Percentiles rank a stretch among this genome's conserved stretches.
These are phyloP conservation scores for Hypomesus transpacificus DNA, from an alignment of 2,113 vertebrate genomes.

Conservation along the genomic window DNA sequence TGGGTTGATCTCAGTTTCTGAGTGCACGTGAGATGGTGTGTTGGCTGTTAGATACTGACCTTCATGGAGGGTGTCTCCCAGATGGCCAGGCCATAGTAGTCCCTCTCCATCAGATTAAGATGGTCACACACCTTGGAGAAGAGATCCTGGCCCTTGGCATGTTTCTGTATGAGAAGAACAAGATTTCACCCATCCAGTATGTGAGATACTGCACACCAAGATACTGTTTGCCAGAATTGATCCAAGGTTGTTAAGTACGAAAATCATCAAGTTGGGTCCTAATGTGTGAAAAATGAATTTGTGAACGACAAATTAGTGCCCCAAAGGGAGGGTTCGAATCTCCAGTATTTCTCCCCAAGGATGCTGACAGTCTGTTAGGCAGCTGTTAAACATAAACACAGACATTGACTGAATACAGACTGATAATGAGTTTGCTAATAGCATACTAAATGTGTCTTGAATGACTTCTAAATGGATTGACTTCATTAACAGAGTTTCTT, in stretches of 20 bases:
- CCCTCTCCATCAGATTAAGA: constrained; percentile 94
- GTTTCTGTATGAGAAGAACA: constrained; percentile 76
- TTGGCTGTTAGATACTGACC: constrained; percentile 58
- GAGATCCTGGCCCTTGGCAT: constrained; percentile 90
- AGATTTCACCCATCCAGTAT: not conserved
- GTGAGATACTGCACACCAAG: not conserved
- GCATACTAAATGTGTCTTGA: not conserved
- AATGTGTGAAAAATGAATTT: not conserved
- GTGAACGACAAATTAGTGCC: not conserved
- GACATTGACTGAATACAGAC: not conserved
- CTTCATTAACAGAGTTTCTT: constrained; percentile 43
- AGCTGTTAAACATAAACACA: not conserved
- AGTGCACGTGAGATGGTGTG: not conserved
- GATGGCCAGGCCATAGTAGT: constrained; percentile 90
- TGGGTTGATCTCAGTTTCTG: not conserved
- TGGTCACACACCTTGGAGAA: constrained; percentile 93
- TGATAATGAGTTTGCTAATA: not conserved
- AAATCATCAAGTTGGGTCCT: not conserved
- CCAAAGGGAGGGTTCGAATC: not conserved
- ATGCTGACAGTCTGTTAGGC: not conserved
- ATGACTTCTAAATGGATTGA: not conserved
- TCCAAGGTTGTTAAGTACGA: not conserved
- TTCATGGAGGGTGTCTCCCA: constrained; percentile 82
- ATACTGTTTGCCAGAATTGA: not conserved
- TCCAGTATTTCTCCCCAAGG: not conserved